Evolutionary conservation across 2,888 invertebrate species (phyloP), one percentile per base, ranked within the genome.

Genomic region (Candidula unifasciata): DNA sequence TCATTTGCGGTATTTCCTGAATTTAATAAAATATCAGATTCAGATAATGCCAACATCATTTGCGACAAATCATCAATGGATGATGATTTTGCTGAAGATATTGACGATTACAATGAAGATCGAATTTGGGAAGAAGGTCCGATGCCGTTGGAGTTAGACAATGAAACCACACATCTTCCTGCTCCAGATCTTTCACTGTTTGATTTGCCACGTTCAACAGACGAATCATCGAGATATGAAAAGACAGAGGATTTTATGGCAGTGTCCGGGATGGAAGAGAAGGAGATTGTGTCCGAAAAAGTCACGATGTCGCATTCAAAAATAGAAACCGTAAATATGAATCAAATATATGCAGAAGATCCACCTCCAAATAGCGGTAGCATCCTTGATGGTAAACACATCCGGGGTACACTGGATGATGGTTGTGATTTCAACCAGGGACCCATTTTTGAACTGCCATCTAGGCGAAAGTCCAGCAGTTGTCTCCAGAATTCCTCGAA

Each of bases 171-270:
- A 27, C 18, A 66, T 30, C 66, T 82, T 2, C 82, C 44, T 64
- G 66, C 82, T 2, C 82, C 82, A 3, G 77, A 83, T 73, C 77
- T 83, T 21, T 83, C 82, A n/a, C 18, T 24, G 35, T 68, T 83
- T 21, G 57, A 57, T 13, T 10, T 35, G 2, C n/a, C 37, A 35
- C 8, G 3, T n/a, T 57, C 68, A 64, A 33, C 77, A 24, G 37
- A 24, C 5, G 10, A 30, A 35, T 54, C 33, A 30, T 13, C 44
- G 44, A 44, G 44, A 44, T 13, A n/a, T 44, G 44, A 44, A 44
- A 13, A 44, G 44, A 0, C 44, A 44, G 44, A 44, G 44, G 44
- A 44, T 6, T 10, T 44, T 44, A 13, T 44, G 2, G 6, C 44
- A 44, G 13, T 44, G 13, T 44, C 44, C 44, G 44, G 44, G 6